These are phyloP conservation scores for Malthinus flaveolus DNA, from an alignment of 2,888 invertebrate genomes.

Conservation along the genomic window DNA sequence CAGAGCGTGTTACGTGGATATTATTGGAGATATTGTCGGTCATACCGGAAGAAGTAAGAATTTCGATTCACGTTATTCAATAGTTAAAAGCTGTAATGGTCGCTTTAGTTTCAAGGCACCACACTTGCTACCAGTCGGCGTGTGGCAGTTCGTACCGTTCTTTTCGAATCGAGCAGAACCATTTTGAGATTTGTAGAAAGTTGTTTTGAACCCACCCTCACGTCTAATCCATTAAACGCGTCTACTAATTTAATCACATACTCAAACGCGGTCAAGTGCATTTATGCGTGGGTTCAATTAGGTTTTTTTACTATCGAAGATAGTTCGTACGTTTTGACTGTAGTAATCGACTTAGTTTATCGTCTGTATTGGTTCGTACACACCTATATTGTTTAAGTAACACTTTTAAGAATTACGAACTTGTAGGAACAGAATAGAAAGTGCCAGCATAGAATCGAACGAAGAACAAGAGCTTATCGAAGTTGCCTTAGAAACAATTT, in stretches of 20 bases:
- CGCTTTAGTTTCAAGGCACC: conserved; percentile 55
- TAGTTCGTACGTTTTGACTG: conserved; percentile 46
- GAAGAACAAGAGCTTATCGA: conserved; percentile 64
- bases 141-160: conserved; percentile 49
- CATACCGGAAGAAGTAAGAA: conserved; percentile 82
- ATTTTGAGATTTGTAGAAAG: conserved; percentile 53
- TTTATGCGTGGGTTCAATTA: conserved; percentile 66
- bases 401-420: conserved; percentile 1
- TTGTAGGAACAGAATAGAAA: conserved; percentile 51
- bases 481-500: conserved; percentile 65
- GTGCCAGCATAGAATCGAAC: conserved; percentile 55
- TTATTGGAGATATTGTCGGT: conserved; percentile 83
- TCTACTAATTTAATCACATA: conserved; percentile 57
- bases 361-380: conserved; percentile 52
- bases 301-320: conserved; percentile 54
- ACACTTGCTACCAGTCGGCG: conserved; percentile 52
- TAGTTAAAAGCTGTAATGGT: not conserved
- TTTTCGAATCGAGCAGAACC: conserved; percentile 55
- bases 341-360: conserved; percentile 52
- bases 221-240: not conserved
- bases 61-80: conserved; percentile 17
- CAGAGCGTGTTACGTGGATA: conserved; percentile 65
- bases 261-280: conserved; percentile 61
- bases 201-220: conserved; percentile 44
- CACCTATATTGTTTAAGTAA: not conserved